Evolutionary conservation across 2,888 invertebrate species (phyloP).

Genomic region (Ormyrus labotus): DNA sequence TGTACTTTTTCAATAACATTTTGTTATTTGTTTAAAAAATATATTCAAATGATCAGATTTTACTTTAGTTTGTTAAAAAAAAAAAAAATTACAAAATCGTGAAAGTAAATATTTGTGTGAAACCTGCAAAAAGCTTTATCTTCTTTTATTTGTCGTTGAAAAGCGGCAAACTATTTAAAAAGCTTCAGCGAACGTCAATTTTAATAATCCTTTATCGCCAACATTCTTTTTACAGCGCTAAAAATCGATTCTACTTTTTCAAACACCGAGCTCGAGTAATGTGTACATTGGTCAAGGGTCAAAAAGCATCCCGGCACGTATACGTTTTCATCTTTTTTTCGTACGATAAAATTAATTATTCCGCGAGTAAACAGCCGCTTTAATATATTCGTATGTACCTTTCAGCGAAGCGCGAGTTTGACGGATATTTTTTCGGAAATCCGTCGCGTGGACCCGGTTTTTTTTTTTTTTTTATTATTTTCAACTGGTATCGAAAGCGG

Average conservation of each 20-base stretch:
- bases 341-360: slow-evolving; percentile 67
- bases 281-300: slow-evolving; percentile 4
- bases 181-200: too few relatives aligned
- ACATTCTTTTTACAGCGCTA: not conserved
- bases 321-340: too few relatives aligned
- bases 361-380: slow-evolving; percentile 68
- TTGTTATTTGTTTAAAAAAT: too few relatives aligned
- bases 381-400: slow-evolving; percentile 68
- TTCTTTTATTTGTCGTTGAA: too few relatives aligned
- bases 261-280: not conserved
- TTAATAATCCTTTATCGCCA: not conserved
- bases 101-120: too few relatives aligned
- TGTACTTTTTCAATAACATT: too few relatives aligned
- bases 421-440: not conserved
- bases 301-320: not conserved
- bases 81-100: too few relatives aligned
- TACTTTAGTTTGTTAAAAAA: too few relatives aligned
- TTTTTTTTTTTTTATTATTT: slow-evolving; percentile 12
- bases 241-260: slow-evolving; percentile 10
- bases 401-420: slow-evolving; percentile 59
- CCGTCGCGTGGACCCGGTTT: not conserved
- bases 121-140: too few relatives aligned
- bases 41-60: too few relatives aligned
- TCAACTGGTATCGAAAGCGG: not conserved
- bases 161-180: too few relatives aligned